Evolutionary conservation across 2,797 vertebrate species (phyloP).

Genomic region (Nasua narica): DNA sequence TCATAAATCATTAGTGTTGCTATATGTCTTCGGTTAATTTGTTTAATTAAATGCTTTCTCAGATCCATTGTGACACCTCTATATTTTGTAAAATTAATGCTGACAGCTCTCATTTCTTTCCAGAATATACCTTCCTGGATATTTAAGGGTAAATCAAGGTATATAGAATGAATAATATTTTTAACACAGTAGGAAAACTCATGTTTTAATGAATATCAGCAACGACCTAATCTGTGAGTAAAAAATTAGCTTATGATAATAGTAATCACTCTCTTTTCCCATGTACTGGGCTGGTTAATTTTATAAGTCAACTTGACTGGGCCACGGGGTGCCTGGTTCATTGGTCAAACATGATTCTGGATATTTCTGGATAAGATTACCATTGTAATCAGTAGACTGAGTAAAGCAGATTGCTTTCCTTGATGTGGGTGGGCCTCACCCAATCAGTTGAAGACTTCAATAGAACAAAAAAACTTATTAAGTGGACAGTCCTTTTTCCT

Average conservation of each 20-base stretch:
- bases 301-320: background rate
- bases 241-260: background rate
- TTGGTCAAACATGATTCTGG: background rate
- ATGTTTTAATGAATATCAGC: background rate
- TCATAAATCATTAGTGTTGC: background rate
- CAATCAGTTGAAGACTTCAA: background rate
- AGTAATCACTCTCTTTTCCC: background rate
- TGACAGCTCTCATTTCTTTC: background rate
- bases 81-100: background rate
- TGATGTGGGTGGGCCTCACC: background rate
- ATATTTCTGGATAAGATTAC: background rate
- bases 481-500: background rate
- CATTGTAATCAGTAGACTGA: background rate
- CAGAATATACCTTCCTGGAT: background rate
- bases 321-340: fast-evolving
- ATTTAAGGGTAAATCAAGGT: background rate
- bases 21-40: background rate
- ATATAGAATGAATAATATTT: background rate
- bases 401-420: background rate
- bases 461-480: background rate
- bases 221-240: background rate
- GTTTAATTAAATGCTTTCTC: background rate
- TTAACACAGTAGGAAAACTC: background rate
- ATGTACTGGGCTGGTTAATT: background rate
- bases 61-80: background rate